Base-by-base conservation (phyloP, 2,113 vertebrate genomes). In the Barbus barbus region DNA sequence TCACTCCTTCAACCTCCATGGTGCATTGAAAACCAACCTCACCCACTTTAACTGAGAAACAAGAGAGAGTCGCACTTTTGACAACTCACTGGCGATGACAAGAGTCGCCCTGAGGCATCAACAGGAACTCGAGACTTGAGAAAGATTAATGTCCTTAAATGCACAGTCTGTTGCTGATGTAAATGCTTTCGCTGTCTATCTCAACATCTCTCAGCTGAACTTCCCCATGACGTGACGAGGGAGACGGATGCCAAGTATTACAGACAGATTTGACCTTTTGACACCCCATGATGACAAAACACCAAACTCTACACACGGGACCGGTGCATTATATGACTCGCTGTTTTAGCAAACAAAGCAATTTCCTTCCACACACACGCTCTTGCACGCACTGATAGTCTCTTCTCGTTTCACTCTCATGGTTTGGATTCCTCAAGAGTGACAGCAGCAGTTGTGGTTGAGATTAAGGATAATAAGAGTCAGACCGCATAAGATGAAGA, bases 271-370 rank as follows among this genome's bases (percentile, higher is more conserved):
- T 86, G 90, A 91, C 92, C 87, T 87, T n/a, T 76, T 88, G 88
- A 91, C 91, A 89, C 90, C 86, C 81, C 24, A 44, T 65, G 28
- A 56, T 86, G 87, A 90, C 78, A 38, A 71, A 44, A 51, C 83
- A 89, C 90, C 89, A 93, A 89, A 51, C 88, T 85, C 83, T 67
- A 91, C 90, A 90, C 81, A 84, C 71, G 75, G 82, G 87, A 53
- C 77, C 71, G 84, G 48, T 36, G 44, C 88, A 78, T 89, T 78
- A 75, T 41, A 86, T 90, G 88, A 91, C 58, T 91, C 87, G 89
- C 78, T 89, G 84, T 91, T 92, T 90, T 89, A 83, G 86, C 85
- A 87, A 89, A 88, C 53, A 81, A 61, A 79, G 63, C 88, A 87
- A 89, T 92, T 90, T 90, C 88, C 84, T 89, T 83, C 81, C 18